Conservation (phyloP, 2,888 invertebrate species). For the Nephrotoma guestfalica region DNA sequence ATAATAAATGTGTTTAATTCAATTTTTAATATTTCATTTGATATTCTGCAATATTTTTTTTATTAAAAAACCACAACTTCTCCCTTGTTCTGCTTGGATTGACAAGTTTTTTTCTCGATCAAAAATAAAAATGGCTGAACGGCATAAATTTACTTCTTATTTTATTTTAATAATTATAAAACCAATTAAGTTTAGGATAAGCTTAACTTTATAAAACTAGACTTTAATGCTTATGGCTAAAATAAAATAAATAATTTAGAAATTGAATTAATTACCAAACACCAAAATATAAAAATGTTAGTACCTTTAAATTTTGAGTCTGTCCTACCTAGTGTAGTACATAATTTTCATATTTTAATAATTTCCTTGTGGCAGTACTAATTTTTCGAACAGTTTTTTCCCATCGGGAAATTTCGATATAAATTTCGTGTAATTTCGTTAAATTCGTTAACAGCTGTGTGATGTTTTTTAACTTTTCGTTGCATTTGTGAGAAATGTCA, state of each 20-base stretch:
- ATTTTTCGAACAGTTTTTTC: not conserved
- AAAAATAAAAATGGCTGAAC: conserved; percentile 3
- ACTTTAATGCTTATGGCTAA: not conserved
- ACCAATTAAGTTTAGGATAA: not conserved
- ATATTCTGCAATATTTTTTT: not conserved
- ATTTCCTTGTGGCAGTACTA: not conserved
- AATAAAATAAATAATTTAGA: not conserved
- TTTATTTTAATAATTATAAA: not conserved
- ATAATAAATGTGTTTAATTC: not conserved
- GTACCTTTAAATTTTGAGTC: not conserved
- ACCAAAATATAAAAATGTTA: not conserved
- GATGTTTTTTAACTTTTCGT: not conserved
- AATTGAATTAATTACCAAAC: not conserved
- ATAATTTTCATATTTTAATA: not conserved
- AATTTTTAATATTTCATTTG: not conserved
- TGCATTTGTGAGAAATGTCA: not conserved
- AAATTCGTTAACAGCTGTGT: not conserved
- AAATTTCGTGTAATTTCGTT: not conserved
- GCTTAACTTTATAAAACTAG: not conserved
- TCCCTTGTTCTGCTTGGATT: conserved; percentile 1
- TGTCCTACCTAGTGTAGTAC: not conserved
- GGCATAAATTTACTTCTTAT: not conserved
- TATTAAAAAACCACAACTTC: not conserved
- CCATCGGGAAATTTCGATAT: not conserved
- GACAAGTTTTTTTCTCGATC: not conserved